These are phyloP conservation scores for Oscheius sp. DNA, from an alignment of 1,140 invertebrate species.

Conservation along the genomic window DNA sequence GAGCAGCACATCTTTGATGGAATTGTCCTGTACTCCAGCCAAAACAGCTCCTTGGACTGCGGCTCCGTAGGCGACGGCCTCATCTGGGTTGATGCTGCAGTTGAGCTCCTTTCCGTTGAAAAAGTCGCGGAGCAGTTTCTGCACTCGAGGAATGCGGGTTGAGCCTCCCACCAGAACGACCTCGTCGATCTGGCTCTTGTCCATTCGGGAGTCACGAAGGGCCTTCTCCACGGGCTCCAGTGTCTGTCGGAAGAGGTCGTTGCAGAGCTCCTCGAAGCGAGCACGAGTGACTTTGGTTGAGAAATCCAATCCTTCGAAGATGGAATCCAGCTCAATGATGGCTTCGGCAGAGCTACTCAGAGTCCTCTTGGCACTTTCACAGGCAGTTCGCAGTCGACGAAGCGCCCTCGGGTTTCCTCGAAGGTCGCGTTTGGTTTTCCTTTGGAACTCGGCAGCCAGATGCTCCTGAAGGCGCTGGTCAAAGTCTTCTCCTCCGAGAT, in stretches of 20 bases:
- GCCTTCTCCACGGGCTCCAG: conserved; percentile 84
- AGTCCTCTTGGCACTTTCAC: conserved; percentile 89
- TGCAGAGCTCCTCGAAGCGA: conserved; percentile 85
- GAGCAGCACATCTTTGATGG: conserved; percentile 68
- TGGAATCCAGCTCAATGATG: conserved; percentile 85
- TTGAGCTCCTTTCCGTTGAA: conserved; percentile 74
- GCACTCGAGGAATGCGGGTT: conserved; percentile 72
- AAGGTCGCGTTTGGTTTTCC: conserved; percentile 72
- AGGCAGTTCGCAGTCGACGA: conserved; percentile 82
- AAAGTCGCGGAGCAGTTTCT: conserved; percentile 81
- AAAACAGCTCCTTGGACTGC: conserved; percentile 71
- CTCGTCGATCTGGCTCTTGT: conserved; percentile 73
- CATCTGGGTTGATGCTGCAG: conserved; percentile 84
- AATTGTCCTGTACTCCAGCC: conserved; percentile 66
- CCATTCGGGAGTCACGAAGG: conserved; percentile 73
- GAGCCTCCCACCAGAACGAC: conserved; percentile 68
- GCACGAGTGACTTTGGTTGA: conserved; percentile 89
- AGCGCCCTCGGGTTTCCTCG: conserved; percentile 82
- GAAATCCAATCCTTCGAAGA: conserved; percentile 90
- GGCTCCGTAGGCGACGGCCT: conserved; percentile 77
- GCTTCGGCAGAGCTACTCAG: conserved; percentile 87
- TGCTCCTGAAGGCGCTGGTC: conserved; percentile 48
- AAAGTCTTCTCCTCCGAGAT: conserved; percentile 64
- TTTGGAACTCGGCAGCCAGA: conserved; percentile 32
- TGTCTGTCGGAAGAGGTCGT: conserved; percentile 78